Percentiles rank a stretch among this genome's conserved stretches.
These are phyloP conservation scores for Channa maculata DNA, from an alignment of 2,113 vertebrate genomes.

Conservation along the genomic window DNA sequence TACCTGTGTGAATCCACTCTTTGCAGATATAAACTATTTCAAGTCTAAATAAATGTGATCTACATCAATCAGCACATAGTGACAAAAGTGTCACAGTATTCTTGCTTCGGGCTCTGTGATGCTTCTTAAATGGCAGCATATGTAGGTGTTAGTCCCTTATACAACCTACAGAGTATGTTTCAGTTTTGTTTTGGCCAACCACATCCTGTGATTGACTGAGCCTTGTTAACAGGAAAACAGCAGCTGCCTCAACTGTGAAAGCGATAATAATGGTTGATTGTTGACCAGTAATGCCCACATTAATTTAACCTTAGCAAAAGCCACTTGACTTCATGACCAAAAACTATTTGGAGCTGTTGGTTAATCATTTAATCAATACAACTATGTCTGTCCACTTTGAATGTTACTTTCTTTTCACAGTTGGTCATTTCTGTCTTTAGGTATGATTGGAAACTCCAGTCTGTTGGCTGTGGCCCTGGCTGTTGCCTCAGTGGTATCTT, in stretches of 20 bases:
- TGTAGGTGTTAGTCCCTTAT: not conserved
- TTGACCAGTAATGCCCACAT: slow-evolving; percentile 8
- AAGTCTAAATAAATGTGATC: too few relatives aligned
- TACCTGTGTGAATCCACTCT: not conserved
- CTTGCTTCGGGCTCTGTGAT: not conserved
- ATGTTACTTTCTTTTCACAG: not conserved
- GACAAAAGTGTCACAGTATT: not conserved
- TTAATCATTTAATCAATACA: too few relatives aligned
- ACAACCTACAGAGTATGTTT: not conserved
- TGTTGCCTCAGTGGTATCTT: slow-evolving; percentile 18
- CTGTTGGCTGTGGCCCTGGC: slow-evolving; percentile 36
- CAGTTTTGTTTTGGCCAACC: slow-evolving; percentile 53
- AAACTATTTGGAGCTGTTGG: not conserved
- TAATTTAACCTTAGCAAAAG: not conserved
- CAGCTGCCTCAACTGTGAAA: not conserved
- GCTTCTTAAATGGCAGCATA: not conserved
- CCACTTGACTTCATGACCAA: not conserved
- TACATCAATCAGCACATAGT: not conserved
- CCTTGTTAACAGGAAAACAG: slow-evolving; percentile 12
- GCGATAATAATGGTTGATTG: not conserved
- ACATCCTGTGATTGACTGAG: slow-evolving; percentile 62
- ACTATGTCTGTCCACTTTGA: not conserved
- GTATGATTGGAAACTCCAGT: slow-evolving; percentile 45
- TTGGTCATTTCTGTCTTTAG: slow-evolving; percentile 15
- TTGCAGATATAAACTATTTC: not conserved